Base-by-base conservation (phyloP, 2,888 invertebrate species). In the Embidobia sp. region DNA sequence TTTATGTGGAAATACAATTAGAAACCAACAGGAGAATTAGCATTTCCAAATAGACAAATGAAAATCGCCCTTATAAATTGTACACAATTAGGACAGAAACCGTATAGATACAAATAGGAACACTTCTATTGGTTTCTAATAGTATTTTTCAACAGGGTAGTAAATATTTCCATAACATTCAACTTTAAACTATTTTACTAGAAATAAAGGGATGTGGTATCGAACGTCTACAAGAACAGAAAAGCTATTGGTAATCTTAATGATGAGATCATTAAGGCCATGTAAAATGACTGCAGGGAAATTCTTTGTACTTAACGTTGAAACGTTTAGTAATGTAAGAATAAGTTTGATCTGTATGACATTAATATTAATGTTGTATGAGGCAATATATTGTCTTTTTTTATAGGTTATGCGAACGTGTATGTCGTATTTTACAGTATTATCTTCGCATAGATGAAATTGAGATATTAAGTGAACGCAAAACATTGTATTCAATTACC, bases 271-370 rank as follows among this genome's bases (percentile, higher is more conserved):
- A 19, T 2, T 42, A 4, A 48, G 33, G 26, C 66, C 72, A 11
- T 66, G 66, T n/a, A 51, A 31, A 31, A 66, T 72, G 27, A 77
- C 72, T 2, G 72, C 77, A 19, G 77, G 77, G 19, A 77, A 77
- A 48, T 1, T 66, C 6, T 59, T 37, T 44, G 16, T 44, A 4
- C 16, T 77, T 2, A 59, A 59, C 22, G 37, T 72, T 22, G 59
- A 51, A 22, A 66, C 4, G 22, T 77, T 77, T 7, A 42, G 46
- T 26, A 15, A 44, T n/a, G 77, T 77, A 72, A 48, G 57, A n/a
- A 59, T 27, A n/a, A n/a, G n/a, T n/a, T n/a, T n/a, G n/a, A 33
- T 18, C 33, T 33, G 1, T 10, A 42, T 42, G 19, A 18, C 19
- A 22, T 19, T 8, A 11, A 42, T 10, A 42, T 19, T 31, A 26